These are phyloP conservation scores for Homalodisca vitripennis DNA, from an alignment of 1,140 invertebrate species.

Conservation along the genomic window DNA sequence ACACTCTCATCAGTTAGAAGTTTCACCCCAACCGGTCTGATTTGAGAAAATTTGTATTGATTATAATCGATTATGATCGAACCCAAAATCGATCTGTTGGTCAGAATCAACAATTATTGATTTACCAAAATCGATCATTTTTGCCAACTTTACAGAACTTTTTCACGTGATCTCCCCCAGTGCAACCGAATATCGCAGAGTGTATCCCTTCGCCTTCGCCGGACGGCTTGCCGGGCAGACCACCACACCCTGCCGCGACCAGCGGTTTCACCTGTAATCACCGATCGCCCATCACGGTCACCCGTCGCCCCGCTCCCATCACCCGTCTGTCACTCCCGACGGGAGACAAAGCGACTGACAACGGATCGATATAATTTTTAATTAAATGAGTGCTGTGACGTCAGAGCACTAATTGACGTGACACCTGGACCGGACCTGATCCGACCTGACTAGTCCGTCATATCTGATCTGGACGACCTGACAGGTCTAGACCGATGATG, in stretches of 20 bases:
- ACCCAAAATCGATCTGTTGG: no score
- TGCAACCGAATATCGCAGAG: not conserved
- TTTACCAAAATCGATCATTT: no score
- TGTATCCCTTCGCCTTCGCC: not conserved
- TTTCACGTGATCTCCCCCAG: no score
- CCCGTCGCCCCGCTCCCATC: not conserved
- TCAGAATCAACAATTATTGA: no score
- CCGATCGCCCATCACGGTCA: not conserved
- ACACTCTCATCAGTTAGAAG: no score
- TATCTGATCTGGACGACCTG: not conserved
- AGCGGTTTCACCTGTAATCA: not conserved
- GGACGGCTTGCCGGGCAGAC: no score
- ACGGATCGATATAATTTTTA: conserved; percentile 27
- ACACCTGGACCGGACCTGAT: conserved; percentile 1
- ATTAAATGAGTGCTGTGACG: conserved; percentile 13
- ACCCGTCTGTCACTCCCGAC: not conserved
- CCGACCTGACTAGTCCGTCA: not conserved
- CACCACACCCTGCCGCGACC: not conserved
- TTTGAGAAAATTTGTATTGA: no score
- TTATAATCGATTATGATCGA: no score
- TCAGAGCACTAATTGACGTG: conserved; percentile 12
- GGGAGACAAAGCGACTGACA: not conserved
- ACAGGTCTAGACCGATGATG: no score
- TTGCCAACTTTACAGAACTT: no score
- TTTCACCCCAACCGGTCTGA: no score